Percentiles rank a stretch among this genome's conserved stretches.
Evolutionary conservation across 2,888 invertebrate species (phyloP).

Genomic region (Aphidius colemani): DNA sequence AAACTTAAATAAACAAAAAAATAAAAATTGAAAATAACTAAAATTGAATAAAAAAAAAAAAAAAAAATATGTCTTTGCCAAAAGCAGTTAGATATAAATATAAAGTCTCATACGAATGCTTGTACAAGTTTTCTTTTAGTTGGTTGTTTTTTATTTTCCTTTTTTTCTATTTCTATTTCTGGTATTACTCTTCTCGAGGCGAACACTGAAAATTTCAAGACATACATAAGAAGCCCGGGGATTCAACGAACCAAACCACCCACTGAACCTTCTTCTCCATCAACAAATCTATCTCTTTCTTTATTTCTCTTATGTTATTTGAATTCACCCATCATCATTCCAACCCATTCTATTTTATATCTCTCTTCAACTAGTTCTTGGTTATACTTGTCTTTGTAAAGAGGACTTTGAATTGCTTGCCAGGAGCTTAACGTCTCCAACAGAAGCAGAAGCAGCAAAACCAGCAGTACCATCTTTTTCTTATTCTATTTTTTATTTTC

Average conservation of each 20-base stretch:
- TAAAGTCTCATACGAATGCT: slow-evolving; percentile 25
- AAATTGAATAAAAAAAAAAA: slow-evolving; percentile 16
- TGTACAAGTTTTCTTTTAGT: slow-evolving; percentile 40
- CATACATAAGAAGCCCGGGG: slow-evolving; percentile 49
- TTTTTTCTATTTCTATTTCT: too few relatives aligned
- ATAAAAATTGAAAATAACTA: slow-evolving; percentile 15
- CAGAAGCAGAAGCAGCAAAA: slow-evolving; percentile 34
- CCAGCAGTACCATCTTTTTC: slow-evolving; percentile 31
- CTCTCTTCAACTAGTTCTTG: slow-evolving; percentile 27
- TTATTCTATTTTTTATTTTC: slow-evolving; percentile 30
- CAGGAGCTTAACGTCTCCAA: slow-evolving; percentile 56
- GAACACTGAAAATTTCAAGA: slow-evolving; percentile 40
- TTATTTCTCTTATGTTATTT: slow-evolving; percentile 16
- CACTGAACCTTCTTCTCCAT: too few relatives aligned
- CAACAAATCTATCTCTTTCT: not conserved
- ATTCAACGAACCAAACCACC: slow-evolving; percentile 5
- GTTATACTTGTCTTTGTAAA: slow-evolving; percentile 29
- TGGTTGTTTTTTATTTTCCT: slow-evolving; percentile 46
- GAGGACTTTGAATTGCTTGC: slow-evolving; percentile 58
- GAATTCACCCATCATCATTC: slow-evolving; percentile 13
- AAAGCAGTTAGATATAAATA: slow-evolving; percentile 55
- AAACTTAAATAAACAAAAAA: too few relatives aligned
- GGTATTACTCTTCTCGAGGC: slow-evolving; percentile 35
- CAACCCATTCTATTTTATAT: slow-evolving; percentile 28
- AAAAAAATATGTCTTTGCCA: slow-evolving; percentile 50